Conservation (phyloP, 2,113 vertebrate genomes). For the Galemys pyrenaicus region DNA sequence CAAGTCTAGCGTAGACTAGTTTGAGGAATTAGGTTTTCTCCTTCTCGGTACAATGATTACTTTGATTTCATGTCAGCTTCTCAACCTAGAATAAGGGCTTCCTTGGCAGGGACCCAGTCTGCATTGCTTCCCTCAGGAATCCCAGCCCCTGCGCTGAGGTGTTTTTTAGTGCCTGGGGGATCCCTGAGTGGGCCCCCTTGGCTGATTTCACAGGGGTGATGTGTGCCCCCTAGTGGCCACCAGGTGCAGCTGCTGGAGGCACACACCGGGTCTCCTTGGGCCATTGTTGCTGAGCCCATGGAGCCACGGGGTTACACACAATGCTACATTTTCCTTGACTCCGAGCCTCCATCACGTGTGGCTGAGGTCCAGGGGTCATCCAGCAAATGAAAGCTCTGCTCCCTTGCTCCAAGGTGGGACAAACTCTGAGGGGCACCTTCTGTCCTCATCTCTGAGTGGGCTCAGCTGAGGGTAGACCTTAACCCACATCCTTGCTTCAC, state of each 20-base stretch:
- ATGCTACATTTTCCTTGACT: fast-evolving
- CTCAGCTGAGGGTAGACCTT: not conserved
- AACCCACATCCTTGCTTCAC: not conserved
- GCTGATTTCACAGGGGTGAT: not conserved
- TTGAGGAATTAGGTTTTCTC: not conserved
- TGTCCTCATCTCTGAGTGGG: not conserved
- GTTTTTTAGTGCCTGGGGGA: not conserved
- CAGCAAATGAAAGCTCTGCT: not conserved
- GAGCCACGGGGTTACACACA: not conserved
- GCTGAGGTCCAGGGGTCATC: not conserved
- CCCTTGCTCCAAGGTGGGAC: not conserved
- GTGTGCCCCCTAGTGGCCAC: too few relatives aligned
- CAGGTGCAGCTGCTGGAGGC: not conserved
- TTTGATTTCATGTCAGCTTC: not conserved
- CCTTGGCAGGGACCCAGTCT: too few relatives aligned
- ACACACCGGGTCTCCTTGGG: not conserved
- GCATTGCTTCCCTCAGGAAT: not conserved
- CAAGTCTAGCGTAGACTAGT: not conserved
- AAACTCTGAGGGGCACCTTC: not conserved
- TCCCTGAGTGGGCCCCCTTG: not conserved
- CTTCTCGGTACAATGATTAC: not conserved
- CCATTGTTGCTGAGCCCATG: not conserved
- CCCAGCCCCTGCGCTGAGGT: not conserved
- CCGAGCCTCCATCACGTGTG: not conserved
- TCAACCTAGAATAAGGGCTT: not conserved